Base-by-base conservation (phyloP, 2,797 vertebrate genomes). In the Phoxinus dragarum region DNA sequence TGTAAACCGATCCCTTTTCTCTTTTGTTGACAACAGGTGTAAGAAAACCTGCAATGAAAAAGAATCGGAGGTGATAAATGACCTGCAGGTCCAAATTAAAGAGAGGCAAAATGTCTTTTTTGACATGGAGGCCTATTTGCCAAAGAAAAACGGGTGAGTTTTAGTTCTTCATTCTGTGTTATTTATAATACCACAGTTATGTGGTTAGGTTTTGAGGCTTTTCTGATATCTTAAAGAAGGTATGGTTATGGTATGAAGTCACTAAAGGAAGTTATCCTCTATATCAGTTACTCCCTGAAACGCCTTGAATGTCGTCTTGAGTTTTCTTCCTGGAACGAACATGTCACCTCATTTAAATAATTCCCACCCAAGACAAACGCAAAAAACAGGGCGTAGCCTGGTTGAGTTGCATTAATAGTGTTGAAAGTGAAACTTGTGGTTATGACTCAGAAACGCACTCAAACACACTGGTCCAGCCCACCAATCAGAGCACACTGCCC, bases 41-140 rank as follows among this genome's bases (percentile, higher is more conserved):
- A 94, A 81, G 27, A 87, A 89, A 76, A 89, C 90, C 3, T 94
- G 95, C 16, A 93, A 94, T 4, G 93, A 91, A 49, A 95, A 96
- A 77, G 97, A 98, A 80, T 86, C 90, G 3, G 93, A 95, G 34
- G 90, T 95, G 34, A 90, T 98, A 56, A 93, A 94, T n/a, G 95
- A 96, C 90, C 96, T 99, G 86, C 94, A 94, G 42, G 81, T 90
- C 44, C 96, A 96, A 92, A 97, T 99, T 89, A 99, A 98, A 95
- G 98, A 99, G 12, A 96, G 96, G 83, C 96, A 97, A 88, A 96
- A 98, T 90, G 88, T 96, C 31, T 99, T 99, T 95, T 99, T 99
- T 36, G 97, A 99, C 91, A 99, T 99, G 98, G 98, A 99, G 91
- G 97, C 98, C 14, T 99, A 99, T 93, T 94, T 99, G 92, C 98